Conservation (phyloP, 1,140 invertebrate genomes). For the Drosophila nannoptera region DNA sequence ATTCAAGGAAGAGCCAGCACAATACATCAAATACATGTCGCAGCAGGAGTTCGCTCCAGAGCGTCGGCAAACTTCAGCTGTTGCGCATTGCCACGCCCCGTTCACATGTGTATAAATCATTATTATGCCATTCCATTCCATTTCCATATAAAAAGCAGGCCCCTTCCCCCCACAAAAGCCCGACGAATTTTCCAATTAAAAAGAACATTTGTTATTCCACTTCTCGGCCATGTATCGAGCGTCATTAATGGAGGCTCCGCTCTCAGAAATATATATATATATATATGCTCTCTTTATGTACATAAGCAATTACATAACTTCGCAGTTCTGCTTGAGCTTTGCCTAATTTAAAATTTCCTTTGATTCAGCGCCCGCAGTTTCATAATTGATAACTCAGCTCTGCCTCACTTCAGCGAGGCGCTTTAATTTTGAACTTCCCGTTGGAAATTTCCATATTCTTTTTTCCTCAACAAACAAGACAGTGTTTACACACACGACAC, state of each 20-base stretch:
- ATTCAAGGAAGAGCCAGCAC: no score
- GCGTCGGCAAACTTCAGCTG: no score
- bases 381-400: constrained; percentile 59
- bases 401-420: constrained; percentile 18
- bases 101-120: no score
- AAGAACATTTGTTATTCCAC: not conserved
- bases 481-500: constrained; percentile 1
- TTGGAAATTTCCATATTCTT: constrained; percentile 24
- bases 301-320: not conserved
- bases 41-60: no score
- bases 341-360: constrained; percentile 53
- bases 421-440: constrained; percentile 32
- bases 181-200: not conserved
- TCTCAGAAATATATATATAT: not conserved
- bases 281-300: not conserved
- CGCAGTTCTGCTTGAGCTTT: constrained; percentile 6
- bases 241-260: not conserved
- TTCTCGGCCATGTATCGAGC: not conserved
- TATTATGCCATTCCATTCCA: no score
- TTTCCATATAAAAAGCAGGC: no score
- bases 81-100: no score
- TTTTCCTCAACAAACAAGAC: constrained; percentile 10
- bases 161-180: not conserved
- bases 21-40: no score
- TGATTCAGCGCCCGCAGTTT: constrained; percentile 39